Evolutionary conservation across 2,888 invertebrate species (phyloP), one percentile per base, ranked within the genome.

Genomic region (Leucoma salicis): DNA sequence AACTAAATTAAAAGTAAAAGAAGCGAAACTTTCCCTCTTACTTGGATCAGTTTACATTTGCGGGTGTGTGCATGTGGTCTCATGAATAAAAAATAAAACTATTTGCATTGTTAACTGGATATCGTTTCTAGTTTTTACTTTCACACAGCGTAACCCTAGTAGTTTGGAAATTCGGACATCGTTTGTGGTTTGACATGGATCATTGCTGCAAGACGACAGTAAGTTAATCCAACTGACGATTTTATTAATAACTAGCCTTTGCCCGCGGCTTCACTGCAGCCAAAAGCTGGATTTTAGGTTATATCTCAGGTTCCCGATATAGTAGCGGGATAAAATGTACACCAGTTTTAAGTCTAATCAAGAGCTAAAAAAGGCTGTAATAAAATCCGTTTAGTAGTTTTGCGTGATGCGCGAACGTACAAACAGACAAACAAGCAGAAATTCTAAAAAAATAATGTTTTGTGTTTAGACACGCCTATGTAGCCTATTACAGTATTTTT

Each of bases 61-160:
- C 39, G 49, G 60, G 31, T 42, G 41, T 29, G 47, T 29, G 47
- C 42, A 53, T 58, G 56, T 53, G 57, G 53, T 57, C 53, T 56
- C 48, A 53, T 43, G 44, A 54, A 54, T 50, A 54, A 39, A 49
- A 65, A 64, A 58, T 53, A 66, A 58, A 58, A 63, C 58, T 49
- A 52, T 57, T 54, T 61, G 51, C 46, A 44, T 45, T 49, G 50
- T 42, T 54, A 15, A 40, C 31, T 53, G 34, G 42, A 49, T 63
- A 58, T 61, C 41, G 57, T 63, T 62, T 53, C 45, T 48, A 39
- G 47, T 52, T 38, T 29, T 45, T 41, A 60, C 53, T 54, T 54
- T 44, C 73, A 60, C 73, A 63, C 49, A 27, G 39, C 45, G 68
- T 61, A 69, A 70, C 45, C 14, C 25, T 55, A 70, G 57, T 59